These are phyloP conservation scores for Platynereis dumerilii DNA, from an alignment of 2,888 invertebrate genomes.

Conservation along the genomic window DNA sequence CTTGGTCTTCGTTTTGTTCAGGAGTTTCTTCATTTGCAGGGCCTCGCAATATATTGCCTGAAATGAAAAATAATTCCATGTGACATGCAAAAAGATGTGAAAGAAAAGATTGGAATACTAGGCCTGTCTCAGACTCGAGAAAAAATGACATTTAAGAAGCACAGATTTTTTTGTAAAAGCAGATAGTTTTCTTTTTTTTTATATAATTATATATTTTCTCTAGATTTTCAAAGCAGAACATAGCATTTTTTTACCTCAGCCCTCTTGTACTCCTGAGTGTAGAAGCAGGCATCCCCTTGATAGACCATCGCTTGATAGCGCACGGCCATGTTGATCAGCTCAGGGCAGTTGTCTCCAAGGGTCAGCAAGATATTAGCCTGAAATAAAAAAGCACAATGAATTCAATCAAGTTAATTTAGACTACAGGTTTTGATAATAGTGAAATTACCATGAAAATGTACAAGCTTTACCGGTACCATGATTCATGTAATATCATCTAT, in stretches of 20 bases:
- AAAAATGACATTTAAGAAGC: too few relatives aligned
- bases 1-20: slow-evolving; percentile 62
- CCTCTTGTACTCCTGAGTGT: slow-evolving; percentile 72
- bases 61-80: slow-evolving; percentile 32
- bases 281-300: slow-evolving; percentile 75
- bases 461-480: too few relatives aligned
- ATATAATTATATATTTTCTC: too few relatives aligned
- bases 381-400: background rate
- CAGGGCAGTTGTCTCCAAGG: slow-evolving; percentile 72
- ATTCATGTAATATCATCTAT: too few relatives aligned
- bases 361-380: slow-evolving; percentile 73
- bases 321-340: slow-evolving; percentile 69
- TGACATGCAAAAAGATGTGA: slow-evolving; percentile 11
- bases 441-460: too few relatives aligned
- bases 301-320: slow-evolving; percentile 76
- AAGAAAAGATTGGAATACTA: background rate
- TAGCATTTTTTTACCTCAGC: slow-evolving; percentile 68
- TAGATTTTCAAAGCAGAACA: too few relatives aligned
- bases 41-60: slow-evolving; percentile 70
- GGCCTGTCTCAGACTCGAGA: too few relatives aligned
- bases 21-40: slow-evolving; percentile 71
- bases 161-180: too few relatives aligned
- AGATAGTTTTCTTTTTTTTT: too few relatives aligned
- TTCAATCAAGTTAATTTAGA: background rate
- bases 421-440: too few relatives aligned